Evolutionary conservation across 1,140 invertebrate species (phyloP).

Genomic region (Octopus sinensis): DNA sequence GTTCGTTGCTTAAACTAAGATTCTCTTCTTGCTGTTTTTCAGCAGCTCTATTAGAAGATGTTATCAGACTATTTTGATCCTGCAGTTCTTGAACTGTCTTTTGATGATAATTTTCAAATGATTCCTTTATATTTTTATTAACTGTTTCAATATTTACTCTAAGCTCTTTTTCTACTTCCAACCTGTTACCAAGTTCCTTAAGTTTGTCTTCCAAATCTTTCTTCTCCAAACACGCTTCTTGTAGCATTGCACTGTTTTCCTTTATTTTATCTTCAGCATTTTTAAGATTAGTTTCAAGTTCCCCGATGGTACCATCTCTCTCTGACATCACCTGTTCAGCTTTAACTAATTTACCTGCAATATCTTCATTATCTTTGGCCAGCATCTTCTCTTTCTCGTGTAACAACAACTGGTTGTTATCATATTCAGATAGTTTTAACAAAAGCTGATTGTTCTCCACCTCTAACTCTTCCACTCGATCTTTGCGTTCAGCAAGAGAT

Average conservation of each 20-base stretch:
- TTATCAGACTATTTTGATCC: too few species aligned
- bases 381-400: slow-evolving; percentile 6
- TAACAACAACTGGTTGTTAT: not conserved
- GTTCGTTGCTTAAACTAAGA: slow-evolving; percentile 11
- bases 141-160: not conserved
- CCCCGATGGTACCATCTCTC: slow-evolving; percentile 14
- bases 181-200: slow-evolving; percentile 26
- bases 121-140: not conserved
- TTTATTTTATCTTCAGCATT: slow-evolving; percentile 25
- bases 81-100: too few species aligned
- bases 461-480: too few species aligned
- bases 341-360: not conserved
- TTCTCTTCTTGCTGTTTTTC: too few species aligned
- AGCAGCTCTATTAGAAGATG: too few species aligned
- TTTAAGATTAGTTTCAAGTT: slow-evolving; percentile 28
- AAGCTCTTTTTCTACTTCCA: slow-evolving; percentile 19
- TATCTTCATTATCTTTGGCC: slow-evolving; percentile 15
- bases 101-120: slow-evolving; percentile 11
- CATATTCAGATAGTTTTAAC: not conserved
- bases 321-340: too few species aligned
- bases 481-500: not conserved
- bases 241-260: slow-evolving; percentile 20
- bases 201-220: slow-evolving; percentile 32
- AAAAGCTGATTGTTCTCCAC: too few species aligned
- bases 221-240: slow-evolving; percentile 18